Evolutionary conservation across 2,797 vertebrate species (phyloP).

Genomic region (Microctenopoma lineatum): DNA sequence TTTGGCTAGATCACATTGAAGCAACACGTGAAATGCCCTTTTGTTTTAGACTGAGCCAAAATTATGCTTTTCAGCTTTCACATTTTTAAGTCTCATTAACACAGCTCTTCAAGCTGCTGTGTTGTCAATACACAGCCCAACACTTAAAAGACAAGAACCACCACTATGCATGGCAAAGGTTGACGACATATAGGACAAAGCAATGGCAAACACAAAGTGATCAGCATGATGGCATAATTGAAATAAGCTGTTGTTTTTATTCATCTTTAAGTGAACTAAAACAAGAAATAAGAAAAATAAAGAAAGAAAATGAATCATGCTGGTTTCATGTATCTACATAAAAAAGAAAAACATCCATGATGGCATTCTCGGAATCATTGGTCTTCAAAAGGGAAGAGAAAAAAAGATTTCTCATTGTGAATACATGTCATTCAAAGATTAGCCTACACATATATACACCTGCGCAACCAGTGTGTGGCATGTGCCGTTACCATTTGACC

Average conservation of each 20-base stretch:
- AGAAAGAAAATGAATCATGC: conserved; percentile 30
- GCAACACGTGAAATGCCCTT: conserved; percentile 21
- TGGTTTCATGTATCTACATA: conserved; percentile 77
- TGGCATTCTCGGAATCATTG: conserved; percentile 68
- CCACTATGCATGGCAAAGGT: conserved; percentile 19
- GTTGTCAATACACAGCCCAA: neutral
- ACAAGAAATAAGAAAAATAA: conserved; percentile 48
- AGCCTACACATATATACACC: conserved; percentile 64
- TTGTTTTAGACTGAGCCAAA: conserved; percentile 15
- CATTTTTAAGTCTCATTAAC: neutral
- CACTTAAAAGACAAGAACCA: conserved; percentile 13
- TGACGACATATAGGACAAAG: conserved; percentile 31
- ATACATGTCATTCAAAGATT: conserved; percentile 45
- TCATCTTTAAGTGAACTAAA: conserved; percentile 78
- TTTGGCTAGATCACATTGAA: conserved; percentile 33
- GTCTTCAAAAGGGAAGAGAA: conserved; percentile 58
- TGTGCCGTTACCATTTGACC: conserved; percentile 54
- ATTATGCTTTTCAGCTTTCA: neutral
- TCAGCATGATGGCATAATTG: conserved; percentile 69
- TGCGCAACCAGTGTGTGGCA: conserved; percentile 63
- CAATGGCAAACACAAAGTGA: conserved; percentile 73
- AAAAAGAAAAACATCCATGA: conserved; percentile 74
- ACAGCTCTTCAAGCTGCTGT: conserved; percentile 8
- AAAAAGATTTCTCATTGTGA: conserved; percentile 42
- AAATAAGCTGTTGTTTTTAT: conserved; percentile 84